phyloP scores from a whole-genome alignment of 2,797 vertebrate genomes.

The Eulemur rubriventer region DNA sequence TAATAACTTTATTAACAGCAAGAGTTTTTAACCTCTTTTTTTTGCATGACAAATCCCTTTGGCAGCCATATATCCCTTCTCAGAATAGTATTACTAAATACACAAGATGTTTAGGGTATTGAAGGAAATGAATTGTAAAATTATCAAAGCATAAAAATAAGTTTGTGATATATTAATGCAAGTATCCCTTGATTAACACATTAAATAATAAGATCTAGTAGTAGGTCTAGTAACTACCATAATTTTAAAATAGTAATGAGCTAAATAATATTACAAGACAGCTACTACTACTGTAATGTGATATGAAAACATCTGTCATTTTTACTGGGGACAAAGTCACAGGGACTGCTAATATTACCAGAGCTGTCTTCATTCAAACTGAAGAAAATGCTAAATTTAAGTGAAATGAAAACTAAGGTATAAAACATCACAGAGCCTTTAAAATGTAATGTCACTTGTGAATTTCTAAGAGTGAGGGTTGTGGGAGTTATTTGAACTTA shows the following conservation, averaged over 20 bases:
- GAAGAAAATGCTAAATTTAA: not conserved
- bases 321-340: not conserved
- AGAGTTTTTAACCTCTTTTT: not conserved
- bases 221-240: not conserved
- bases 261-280: not conserved
- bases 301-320: not conserved
- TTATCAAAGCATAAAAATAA: slow-evolving; percentile 8
- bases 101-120: not conserved
- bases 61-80: not conserved
- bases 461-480: slow-evolving; percentile 17
- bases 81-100: not conserved
- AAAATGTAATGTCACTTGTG: not conserved
- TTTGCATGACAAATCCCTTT: not conserved
- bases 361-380: not conserved
- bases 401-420: not conserved
- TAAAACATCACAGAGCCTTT: not conserved
- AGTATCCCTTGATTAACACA: not conserved
- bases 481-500: not conserved
- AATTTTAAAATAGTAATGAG: not conserved
- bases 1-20: not conserved
- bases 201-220: not conserved
- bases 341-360: not conserved
- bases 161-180: not conserved
- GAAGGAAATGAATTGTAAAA: not conserved
- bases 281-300: not conserved